Evolutionary conservation across 2,113 vertebrate genomes (phyloP).

Genomic region (Anguilla rostrata): DNA sequence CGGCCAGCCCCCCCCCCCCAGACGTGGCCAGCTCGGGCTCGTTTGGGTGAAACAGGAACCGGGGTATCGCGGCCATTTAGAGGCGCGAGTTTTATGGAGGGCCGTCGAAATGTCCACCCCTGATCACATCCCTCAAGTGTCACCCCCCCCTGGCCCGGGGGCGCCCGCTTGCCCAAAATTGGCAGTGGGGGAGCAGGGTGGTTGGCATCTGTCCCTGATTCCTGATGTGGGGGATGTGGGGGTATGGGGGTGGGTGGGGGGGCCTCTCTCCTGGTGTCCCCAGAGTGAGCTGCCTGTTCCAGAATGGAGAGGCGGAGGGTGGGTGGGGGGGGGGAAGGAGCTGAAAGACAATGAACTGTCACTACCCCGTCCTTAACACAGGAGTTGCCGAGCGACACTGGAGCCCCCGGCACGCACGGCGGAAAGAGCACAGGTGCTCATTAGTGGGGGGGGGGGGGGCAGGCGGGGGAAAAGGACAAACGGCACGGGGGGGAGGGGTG

Average conservation of each 20-base stretch:
- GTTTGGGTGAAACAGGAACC: not conserved
- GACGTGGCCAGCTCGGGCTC: not conserved
- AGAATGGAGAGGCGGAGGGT: not conserved
- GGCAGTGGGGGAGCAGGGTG: not conserved
- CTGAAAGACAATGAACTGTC: slow-evolving; percentile 16
- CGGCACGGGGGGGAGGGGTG: not conserved
- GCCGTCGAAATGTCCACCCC: slow-evolving; percentile 33
- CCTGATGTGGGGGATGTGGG: not conserved
- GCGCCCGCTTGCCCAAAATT: slow-evolving; percentile 13
- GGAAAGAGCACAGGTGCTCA: not conserved
- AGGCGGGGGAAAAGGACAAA: not conserved
- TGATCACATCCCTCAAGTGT: slow-evolving; percentile 23
- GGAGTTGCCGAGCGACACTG: not conserved
- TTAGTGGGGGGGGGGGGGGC: not conserved
- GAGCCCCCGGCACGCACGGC: not conserved
- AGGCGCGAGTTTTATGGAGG: not conserved
- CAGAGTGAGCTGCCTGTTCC: not conserved
- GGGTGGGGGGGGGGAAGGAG: not conserved
- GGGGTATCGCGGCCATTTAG: not conserved
- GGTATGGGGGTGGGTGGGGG: not conserved
- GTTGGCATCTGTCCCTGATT: not conserved
- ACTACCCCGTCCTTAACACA: slow-evolving; percentile 6
- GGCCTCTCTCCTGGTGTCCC: not conserved
- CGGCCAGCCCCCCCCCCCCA: not conserved
- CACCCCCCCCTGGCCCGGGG: slow-evolving; percentile 32